Percentiles rank a stretch among this genome's conserved stretches.
Evolutionary conservation across 2,797 vertebrate species (phyloP).

Genomic region (Gobionotothen gibberifrons): DNA sequence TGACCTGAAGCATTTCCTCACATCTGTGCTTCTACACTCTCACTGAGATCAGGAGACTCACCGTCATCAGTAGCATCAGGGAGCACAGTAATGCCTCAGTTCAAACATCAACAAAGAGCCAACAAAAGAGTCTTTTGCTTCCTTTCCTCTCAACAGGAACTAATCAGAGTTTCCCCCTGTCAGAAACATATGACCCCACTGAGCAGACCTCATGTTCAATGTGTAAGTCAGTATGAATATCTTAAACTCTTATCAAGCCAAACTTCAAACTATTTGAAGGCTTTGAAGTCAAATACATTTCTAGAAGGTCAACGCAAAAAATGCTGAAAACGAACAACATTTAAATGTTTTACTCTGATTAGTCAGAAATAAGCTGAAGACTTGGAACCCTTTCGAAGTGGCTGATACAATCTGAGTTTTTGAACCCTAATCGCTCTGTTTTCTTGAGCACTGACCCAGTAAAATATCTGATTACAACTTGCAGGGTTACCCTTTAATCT

Average conservation of each 20-base stretch:
- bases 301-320: background rate
- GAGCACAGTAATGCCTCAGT: conserved; percentile 52
- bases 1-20: conserved; percentile 79
- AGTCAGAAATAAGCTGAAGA: background rate
- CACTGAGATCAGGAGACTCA: conserved; percentile 77
- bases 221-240: background rate
- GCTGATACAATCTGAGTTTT: conserved; percentile 4
- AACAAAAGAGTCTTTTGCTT: conserved; percentile 56
- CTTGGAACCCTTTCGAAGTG: background rate
- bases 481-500: conserved; percentile 39
- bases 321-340: background rate
- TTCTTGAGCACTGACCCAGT: conserved; percentile 25
- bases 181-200: conserved; percentile 16
- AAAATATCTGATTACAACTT: conserved; percentile 19
- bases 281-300: background rate
- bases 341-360: background rate
- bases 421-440: conserved; percentile 16
- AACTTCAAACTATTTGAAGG: background rate
- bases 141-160: conserved; percentile 42
- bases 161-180: conserved; percentile 32
- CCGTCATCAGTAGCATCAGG: conserved; percentile 48
- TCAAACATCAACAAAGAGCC: conserved; percentile 70
- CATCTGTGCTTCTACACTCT: conserved; percentile 72
- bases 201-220: conserved; percentile 21
- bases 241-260: conserved; percentile 5